Evolutionary conservation across 2,888 invertebrate genomes (phyloP).

Genomic region (Lasius platythorax): DNA sequence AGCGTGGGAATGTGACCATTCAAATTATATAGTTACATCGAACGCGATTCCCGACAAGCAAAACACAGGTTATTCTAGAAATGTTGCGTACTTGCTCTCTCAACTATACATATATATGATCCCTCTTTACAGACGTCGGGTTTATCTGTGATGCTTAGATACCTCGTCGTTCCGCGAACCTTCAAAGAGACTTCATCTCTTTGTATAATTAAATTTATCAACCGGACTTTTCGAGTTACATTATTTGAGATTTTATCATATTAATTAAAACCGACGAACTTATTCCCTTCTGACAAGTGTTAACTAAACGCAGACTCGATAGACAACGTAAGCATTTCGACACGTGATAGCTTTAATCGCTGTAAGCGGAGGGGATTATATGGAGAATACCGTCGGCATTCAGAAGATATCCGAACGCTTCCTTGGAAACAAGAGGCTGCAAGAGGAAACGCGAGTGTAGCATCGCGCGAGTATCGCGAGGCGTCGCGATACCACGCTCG

Average conservation of each 20-base stretch:
- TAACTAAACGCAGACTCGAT: constrained; percentile 1
- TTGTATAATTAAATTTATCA: neutral
- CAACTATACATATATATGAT: neutral
- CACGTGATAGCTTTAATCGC: constrained; percentile 36
- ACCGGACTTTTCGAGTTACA: neutral
- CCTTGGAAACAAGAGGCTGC: neutral
- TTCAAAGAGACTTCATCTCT: neutral
- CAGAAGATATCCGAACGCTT: constrained; percentile 15
- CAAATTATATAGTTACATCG: constrained; percentile 43
- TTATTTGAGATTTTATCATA: neutral
- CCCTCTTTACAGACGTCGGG: neutral
- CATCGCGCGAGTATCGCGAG: constrained; percentile 11
- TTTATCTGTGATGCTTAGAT: neutral
- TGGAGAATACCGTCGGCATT: constrained; percentile 30
- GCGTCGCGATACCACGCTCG: constrained; percentile 39
- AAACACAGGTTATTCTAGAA: constrained; percentile 11
- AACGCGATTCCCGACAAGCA: constrained; percentile 23
- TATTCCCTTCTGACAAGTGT: neutral
- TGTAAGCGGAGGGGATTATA: constrained; percentile 7
- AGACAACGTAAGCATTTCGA: constrained; percentile 11
- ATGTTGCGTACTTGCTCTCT: constrained; percentile 20
- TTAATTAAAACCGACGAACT: neutral
- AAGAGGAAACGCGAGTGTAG: neutral
- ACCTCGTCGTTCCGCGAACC: neutral
- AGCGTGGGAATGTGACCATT: constrained; percentile 50